Conservation (phyloP, 1,140 invertebrate genomes). For the Lethrus apterus region DNA sequence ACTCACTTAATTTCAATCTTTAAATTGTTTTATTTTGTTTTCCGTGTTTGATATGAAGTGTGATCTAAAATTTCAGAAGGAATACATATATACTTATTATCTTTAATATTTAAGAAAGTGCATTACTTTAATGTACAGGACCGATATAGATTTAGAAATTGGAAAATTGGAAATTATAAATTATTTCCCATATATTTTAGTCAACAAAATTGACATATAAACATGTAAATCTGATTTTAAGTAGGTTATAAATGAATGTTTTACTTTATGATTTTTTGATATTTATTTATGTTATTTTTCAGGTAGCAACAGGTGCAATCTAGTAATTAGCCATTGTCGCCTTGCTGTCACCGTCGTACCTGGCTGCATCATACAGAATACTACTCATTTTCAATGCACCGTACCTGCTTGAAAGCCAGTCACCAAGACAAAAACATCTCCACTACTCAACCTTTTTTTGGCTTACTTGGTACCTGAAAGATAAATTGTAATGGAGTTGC, state of each 20-base stretch:
- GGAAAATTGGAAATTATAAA: not conserved
- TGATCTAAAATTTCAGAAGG: too few species aligned
- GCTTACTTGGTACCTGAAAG: slow-evolving; percentile 22
- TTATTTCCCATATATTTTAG: not conserved
- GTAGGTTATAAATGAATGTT: not conserved
- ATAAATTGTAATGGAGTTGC: slow-evolving; percentile 12
- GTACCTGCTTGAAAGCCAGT: slow-evolving; percentile 11
- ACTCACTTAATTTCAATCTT: too few species aligned
- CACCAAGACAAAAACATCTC: slow-evolving; percentile 6
- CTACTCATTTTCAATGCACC: slow-evolving; percentile 6
- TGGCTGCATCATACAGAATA: slow-evolving; percentile 29
- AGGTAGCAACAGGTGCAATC: slow-evolving; percentile 36
- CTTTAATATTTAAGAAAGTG: too few species aligned
- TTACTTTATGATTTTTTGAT: not conserved
- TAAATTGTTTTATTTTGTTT: too few species aligned
- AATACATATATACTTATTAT: too few species aligned
- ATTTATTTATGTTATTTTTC: slow-evolving; percentile 9
- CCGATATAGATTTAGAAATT: too few species aligned
- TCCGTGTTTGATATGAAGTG: too few species aligned
- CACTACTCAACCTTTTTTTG: slow-evolving; percentile 11
- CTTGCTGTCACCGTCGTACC: slow-evolving; percentile 39
- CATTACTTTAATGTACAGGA: too few species aligned
- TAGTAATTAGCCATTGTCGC: slow-evolving; percentile 40
- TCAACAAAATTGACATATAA: not conserved
- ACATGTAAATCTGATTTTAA: not conserved